Conservation (phyloP, 2,113 vertebrate species). For the Vulpes lagopus region DNA sequence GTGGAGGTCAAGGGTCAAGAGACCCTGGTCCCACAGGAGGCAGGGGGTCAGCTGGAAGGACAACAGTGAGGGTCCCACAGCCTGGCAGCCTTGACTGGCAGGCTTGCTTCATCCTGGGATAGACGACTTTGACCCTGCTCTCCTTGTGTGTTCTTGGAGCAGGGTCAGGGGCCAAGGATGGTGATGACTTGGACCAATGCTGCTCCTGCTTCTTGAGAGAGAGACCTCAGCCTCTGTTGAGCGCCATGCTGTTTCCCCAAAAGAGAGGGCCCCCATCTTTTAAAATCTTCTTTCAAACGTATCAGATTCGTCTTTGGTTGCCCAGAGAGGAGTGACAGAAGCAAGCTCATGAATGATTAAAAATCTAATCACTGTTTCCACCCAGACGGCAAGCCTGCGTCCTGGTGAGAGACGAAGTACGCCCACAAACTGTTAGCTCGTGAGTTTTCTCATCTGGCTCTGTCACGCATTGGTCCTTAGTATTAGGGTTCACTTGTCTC, state of each 20-base stretch:
- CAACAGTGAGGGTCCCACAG: not conserved
- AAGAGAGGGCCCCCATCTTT: not conserved
- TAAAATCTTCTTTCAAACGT: not conserved
- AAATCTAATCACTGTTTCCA: not conserved
- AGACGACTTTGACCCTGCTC: fast-evolving
- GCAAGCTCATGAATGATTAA: fast-evolving
- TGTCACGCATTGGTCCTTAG: fast-evolving
- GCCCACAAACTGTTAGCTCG: fast-evolving
- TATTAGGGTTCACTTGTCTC: not conserved
- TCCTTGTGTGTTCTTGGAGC: not conserved
- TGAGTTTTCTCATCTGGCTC: not conserved
- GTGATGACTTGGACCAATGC: too few relatives aligned
- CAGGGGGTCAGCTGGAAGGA: not conserved
- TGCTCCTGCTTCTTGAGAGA: not conserved
- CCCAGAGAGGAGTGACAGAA: not conserved
- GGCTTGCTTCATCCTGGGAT: not conserved
- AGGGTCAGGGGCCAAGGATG: fast-evolving
- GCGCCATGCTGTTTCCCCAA: too few relatives aligned
- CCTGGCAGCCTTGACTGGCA: not conserved
- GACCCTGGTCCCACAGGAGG: not conserved
- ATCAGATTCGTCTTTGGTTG: not conserved
- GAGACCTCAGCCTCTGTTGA: not conserved
- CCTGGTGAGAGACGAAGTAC: not conserved
- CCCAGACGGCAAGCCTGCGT: not conserved
- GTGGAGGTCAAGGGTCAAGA: not conserved